phyloP scores from a whole-genome alignment of 2,797 vertebrate genomes.

The Poeciliopsis gracilis region DNA sequence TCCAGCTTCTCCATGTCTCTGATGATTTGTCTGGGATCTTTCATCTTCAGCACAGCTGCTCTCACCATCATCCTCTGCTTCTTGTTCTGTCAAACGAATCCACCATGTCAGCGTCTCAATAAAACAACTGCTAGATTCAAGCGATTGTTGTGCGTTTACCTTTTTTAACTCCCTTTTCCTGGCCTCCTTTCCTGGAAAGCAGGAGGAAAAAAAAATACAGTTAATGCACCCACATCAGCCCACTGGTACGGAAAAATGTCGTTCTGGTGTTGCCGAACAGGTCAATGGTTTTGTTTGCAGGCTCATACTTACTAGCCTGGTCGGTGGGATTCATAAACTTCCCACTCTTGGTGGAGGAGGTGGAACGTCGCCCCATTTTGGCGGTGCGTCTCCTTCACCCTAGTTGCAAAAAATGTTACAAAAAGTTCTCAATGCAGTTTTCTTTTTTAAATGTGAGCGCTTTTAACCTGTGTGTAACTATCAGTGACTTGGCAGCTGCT shows the following conservation, averaged over 20 bases:
- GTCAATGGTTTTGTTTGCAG: neutral
- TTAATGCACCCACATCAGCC: constrained; percentile 1
- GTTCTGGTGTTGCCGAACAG: neutral
- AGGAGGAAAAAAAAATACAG: neutral
- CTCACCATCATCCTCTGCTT: constrained; percentile 99
- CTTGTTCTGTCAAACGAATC: constrained; percentile 86
- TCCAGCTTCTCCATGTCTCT: constrained; percentile 98
- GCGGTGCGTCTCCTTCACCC: constrained; percentile 60
- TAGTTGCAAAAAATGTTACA: constrained; percentile 15
- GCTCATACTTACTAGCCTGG: constrained; percentile 92
- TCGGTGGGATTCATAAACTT: constrained; percentile 99
- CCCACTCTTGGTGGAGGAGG: constrained; percentile 99
- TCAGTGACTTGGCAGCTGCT: neutral
- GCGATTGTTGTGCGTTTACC: constrained; percentile 71
- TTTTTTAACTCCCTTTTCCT: constrained; percentile 97
- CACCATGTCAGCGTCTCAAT: constrained; percentile 2
- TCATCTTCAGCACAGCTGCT: constrained; percentile 98
- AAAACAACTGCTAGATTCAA: neutral
- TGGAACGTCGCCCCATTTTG: constrained; percentile 96
- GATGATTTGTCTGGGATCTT: constrained; percentile 98
- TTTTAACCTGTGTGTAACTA: neutral
- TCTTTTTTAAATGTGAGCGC: neutral
- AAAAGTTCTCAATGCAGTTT: neutral
- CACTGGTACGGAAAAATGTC: neutral
- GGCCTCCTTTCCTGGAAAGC: constrained; percentile 92